Conservation (phyloP, 2,888 invertebrate species). For the Phengaris arion region DNA sequence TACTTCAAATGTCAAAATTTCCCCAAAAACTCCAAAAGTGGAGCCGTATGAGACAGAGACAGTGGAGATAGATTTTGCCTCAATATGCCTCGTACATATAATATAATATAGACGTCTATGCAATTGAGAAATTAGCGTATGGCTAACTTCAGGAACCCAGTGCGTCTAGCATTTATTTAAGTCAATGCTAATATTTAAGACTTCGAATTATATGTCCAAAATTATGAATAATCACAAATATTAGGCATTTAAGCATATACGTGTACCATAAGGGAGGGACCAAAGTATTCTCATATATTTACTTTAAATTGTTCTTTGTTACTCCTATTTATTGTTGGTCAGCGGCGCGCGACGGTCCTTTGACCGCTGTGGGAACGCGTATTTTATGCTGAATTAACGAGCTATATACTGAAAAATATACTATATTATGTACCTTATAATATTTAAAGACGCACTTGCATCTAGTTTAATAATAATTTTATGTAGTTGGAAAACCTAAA, state of each 20-base stretch:
- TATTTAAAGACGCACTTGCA: background rate
- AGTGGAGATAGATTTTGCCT: no score
- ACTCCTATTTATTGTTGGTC: slow-evolving; percentile 41
- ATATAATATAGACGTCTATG: no score
- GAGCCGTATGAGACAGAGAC: no score
- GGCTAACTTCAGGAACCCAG: background rate
- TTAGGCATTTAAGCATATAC: slow-evolving; percentile 25
- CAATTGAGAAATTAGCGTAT: background rate
- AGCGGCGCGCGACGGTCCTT: slow-evolving; percentile 56
- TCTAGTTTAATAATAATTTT: background rate
- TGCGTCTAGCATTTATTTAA: background rate
- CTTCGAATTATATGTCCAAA: background rate
- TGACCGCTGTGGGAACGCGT: slow-evolving; percentile 60
- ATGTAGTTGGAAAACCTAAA: background rate
- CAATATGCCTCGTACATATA: no score
- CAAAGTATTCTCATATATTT: slow-evolving; percentile 24
- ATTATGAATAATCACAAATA: background rate
- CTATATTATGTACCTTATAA: background rate
- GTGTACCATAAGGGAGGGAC: slow-evolving; percentile 25
- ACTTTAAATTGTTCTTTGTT: slow-evolving; percentile 24
- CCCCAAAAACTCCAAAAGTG: no score
- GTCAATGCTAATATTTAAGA: background rate
- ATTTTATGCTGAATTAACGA: slow-evolving; percentile 28
- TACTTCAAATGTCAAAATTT: no score
- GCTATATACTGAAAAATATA: slow-evolving; percentile 23